Conservation (phyloP, 2,113 vertebrate species). For the Thomomys bottae region DNA sequence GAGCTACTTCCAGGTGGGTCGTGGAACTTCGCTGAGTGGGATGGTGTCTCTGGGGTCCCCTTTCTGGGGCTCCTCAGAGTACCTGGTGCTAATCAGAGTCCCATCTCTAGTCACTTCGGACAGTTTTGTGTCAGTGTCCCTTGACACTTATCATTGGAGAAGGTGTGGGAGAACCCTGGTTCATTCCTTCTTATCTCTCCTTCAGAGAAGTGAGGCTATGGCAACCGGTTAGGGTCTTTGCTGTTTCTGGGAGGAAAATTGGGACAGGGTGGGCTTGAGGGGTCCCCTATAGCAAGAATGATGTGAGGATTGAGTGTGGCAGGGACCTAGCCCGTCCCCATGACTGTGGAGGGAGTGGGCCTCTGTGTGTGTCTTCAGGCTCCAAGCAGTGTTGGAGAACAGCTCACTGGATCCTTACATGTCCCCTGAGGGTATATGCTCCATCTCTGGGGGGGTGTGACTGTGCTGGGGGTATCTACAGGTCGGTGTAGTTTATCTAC, state of each 20-base stretch:
- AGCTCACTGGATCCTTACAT: neutral
- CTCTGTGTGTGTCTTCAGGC: neutral
- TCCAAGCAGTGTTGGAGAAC: neutral
- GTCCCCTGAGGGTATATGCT: neutral
- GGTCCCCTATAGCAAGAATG: neutral
- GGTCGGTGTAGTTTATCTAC: neutral
- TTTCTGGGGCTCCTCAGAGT: neutral
- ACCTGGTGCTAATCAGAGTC: neutral
- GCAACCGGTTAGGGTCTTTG: slow-evolving; percentile 67
- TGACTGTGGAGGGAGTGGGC: neutral
- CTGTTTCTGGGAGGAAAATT: slow-evolving; percentile 32
- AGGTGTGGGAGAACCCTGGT: neutral
- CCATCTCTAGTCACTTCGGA: neutral
- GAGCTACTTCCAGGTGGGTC: slow-evolving; percentile 23
- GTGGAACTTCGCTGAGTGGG: slow-evolving; percentile 38
- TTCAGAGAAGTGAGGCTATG: neutral
- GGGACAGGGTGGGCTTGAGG: neutral
- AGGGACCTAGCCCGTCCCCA: neutral
- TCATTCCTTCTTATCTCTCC: neutral
- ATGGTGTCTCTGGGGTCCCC: neutral
- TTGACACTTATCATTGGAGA: slow-evolving; percentile 23
- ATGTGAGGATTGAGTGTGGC: neutral
- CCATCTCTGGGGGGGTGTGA: neutral
- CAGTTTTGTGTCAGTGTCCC: neutral
- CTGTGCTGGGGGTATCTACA: slow-evolving; percentile 22